These are phyloP conservation scores for Discoglossus pictus DNA, from an alignment of 2,797 vertebrate genomes.

Conservation along the genomic window DNA sequence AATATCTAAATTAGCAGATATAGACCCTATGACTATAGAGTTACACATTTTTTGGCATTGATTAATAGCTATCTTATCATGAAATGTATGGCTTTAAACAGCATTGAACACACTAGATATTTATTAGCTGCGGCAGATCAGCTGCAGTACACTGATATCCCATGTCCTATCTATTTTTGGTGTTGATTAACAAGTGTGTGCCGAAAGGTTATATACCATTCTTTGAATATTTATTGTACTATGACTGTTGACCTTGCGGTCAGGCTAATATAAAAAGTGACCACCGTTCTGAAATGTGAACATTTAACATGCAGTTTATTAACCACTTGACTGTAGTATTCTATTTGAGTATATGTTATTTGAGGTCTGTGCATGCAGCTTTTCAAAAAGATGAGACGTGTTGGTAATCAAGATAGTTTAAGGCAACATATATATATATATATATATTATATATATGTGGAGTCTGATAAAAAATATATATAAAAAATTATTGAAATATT, in stretches of 20 bases:
- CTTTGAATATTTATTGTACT: constrained; percentile 24
- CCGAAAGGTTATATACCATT: constrained; percentile 33
- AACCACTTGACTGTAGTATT: not conserved
- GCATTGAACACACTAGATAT: constrained; percentile 48
- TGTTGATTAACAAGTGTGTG: constrained; percentile 15
- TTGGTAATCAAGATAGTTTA: no score
- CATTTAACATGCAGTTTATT: not conserved
- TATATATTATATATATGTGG: no score
- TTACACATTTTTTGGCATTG: constrained; percentile 36
- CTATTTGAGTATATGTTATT: no score
- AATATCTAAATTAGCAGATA: constrained; percentile 30
- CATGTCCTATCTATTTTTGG: constrained; percentile 30
- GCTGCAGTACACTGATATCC: constrained; percentile 34
- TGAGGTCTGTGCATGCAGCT: no score
- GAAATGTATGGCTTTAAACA: constrained; percentile 47
- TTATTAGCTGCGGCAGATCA: constrained; percentile 43
- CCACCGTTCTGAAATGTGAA: not conserved
- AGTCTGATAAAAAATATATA: no score
- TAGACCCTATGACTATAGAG: constrained; percentile 38
- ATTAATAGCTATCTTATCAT: constrained; percentile 45
- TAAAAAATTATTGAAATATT: no score
- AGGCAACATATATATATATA: no score
- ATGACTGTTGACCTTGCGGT: constrained; percentile 7
- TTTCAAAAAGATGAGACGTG: no score
- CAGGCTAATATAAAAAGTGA: constrained; percentile 19